Base-by-base conservation (phyloP, 2,888 invertebrate genomes). In the Chydorus sphaericus region DNA sequence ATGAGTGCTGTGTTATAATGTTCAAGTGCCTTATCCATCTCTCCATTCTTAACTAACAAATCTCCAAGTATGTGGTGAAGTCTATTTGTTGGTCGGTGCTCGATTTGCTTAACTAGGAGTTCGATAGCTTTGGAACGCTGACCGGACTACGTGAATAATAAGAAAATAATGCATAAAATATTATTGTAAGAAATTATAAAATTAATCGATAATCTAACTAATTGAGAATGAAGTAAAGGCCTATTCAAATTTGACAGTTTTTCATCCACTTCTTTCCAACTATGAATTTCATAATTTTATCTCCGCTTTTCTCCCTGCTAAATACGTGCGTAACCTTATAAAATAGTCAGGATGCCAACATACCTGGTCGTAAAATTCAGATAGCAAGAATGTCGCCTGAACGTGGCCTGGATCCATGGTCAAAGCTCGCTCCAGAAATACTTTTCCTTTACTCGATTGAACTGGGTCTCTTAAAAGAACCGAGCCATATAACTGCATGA, bases 401-500 rank as follows among this genome's bases (percentile, higher is more conserved):
- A 82, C 70, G 67, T 82, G 81, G n/a, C 73, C 73, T 55, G 81
- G 80, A 44, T 28, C 44, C 60, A 81, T 75, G 58, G 77, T 75
- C 49, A 87, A 70, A 0, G 86, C 85, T 65, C 81, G 82, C 66
- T 85, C 82, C 49, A 86, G 70, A 37, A 82, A 76, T 53, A 77
- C 77, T 64, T 81, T 81, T 0, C 84, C 83, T 67, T 80, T 78
- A 4, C 70, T 67, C 36, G 74, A 69, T 29, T 73, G 73, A 28
- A 75, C 70, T 2, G 78, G 76, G 69, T 84, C 84, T 64, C 81
- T 80, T 62, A 82, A 75, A 52, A 86, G 68, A 0, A 84, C 83
- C 55, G 80, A 79, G 0, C 84, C 85, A 65, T 85, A 83, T 60
- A 87, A 72, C 85, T 85, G 66, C n/a, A n/a, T n/a, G 33, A 74